Evolutionary conservation across 2,113 vertebrate species (phyloP), one percentile per base, ranked within the genome.

Genomic region (Cricetomys ansorgei): DNA sequence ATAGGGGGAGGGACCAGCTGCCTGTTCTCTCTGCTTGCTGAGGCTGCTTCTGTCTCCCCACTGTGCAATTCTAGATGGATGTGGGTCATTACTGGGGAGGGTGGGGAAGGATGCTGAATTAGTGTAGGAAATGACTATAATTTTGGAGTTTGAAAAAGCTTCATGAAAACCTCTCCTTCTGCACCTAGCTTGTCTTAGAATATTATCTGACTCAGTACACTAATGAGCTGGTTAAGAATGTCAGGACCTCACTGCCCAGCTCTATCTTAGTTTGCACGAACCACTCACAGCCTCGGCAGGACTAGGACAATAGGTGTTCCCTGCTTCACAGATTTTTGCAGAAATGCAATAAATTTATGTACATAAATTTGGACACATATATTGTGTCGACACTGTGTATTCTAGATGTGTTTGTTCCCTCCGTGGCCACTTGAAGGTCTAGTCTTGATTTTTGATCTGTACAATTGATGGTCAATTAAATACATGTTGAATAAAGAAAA

Each of bases 131-230:
- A 94, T 86, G 15, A 57, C 34, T 86, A 19, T 77, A 5, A 84
- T 91, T 91, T 95, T 86, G 37, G 57, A 89, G 62, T 94, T 90
- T 70, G 48, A 8, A 50, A 87, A 92, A 64, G 72, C 43, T 92
- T 75, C 64, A 43, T 91, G 69, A 57, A 92, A 91, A 43, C 17
- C 34, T 53, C 43, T 43, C 2, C 77, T 23, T 93, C 79, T 70
- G 57, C 5, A n/a, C 62, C 29, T 48, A 27, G 21, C 59, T 59
- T 70, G 64, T 21, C 16, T 80, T 84, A 64, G 27, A 62, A n/a
- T 37, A 17, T 70, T 55, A 6, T 55, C 45, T 75, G 40, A 12
- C 43, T 64, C 53, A 40, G 70, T 11, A 23, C 19, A 37, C 2
- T 19, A 16, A 23, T 43, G 65, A 70, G 45, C 37, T 87, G 84